phyloP scores from a whole-genome alignment of 2,888 invertebrate genomes.

The Drosophila conformis region DNA sequence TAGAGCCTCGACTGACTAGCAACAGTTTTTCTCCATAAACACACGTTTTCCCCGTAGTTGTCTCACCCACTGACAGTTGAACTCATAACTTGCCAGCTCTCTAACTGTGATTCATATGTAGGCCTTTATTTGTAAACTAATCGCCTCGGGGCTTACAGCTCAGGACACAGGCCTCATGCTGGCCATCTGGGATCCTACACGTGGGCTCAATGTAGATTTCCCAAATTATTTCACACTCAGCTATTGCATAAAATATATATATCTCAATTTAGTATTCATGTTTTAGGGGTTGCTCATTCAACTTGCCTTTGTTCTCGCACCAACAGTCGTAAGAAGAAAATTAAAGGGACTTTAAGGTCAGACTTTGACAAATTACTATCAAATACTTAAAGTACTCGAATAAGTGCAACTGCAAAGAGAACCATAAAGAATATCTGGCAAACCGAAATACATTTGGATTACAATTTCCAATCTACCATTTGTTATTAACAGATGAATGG shows the following conservation, averaged over 20 bases:
- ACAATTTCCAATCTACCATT: constrained; percentile 52
- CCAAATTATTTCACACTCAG: constrained; percentile 39
- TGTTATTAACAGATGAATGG: constrained; percentile 60
- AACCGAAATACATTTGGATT: constrained; percentile 32
- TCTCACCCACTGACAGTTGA: constrained; percentile 33
- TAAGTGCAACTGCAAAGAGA: not conserved
- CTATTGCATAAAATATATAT: constrained; percentile 24
- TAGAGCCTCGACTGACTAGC: constrained; percentile 17
- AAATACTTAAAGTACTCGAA: not conserved
- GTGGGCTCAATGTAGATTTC: constrained; percentile 12
- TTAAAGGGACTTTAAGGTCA: constrained; percentile 36
- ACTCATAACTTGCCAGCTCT: constrained; percentile 39
- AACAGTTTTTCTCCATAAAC: constrained; percentile 62
- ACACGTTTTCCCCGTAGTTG: constrained; percentile 48
- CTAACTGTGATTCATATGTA: constrained; percentile 64
- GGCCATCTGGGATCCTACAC: constrained; percentile 28
- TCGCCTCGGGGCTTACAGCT: constrained; percentile 13
- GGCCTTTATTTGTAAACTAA: constrained; percentile 48
- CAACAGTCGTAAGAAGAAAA: constrained; percentile 11
- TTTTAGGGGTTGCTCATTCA: constrained; percentile 36
- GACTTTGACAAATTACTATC: constrained; percentile 18
- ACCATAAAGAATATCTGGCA: constrained; percentile 22
- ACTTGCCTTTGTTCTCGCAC: constrained; percentile 1
- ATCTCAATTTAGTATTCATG: constrained; percentile 7
- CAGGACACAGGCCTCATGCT: constrained; percentile 13